Conservation (phyloP, 2,797 vertebrate species). For the Gambelia wislizenii region DNA sequence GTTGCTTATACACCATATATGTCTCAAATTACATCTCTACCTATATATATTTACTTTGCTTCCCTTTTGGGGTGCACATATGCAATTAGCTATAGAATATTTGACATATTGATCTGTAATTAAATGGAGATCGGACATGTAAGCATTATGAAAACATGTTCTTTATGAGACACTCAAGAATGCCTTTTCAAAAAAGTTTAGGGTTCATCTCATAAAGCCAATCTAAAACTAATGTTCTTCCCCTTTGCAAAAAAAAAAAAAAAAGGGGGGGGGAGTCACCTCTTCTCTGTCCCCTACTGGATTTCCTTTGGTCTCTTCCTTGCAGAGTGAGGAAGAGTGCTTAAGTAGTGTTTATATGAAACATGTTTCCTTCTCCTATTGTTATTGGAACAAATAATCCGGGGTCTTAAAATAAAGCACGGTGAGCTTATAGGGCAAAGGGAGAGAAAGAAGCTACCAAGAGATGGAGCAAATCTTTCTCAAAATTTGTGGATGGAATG, state of each 20-base stretch:
- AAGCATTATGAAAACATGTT: neutral
- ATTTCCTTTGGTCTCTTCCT: constrained; percentile 8
- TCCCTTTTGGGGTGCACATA: neutral
- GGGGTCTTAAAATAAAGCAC: neutral
- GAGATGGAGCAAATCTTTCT: neutral
- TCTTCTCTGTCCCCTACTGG: constrained; percentile 18
- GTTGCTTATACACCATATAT: neutral
- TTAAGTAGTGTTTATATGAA: neutral
- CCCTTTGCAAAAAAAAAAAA: neutral
- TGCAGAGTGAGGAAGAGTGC: neutral
- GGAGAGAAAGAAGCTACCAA: neutral
- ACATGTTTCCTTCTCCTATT: neutral
- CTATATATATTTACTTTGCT: neutral
- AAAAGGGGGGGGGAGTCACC: neutral
- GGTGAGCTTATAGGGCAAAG: neutral
- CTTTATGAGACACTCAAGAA: neutral
- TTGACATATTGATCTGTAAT: neutral
- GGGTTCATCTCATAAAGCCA: neutral
- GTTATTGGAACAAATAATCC: neutral
- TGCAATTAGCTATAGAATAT: neutral
- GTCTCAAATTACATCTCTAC: neutral
- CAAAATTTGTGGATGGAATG: neutral
- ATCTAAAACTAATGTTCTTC: neutral
- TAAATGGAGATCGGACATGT: no score
- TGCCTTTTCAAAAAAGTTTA: neutral